phyloP scores from a whole-genome alignment of 2,888 invertebrate species.

The Andrena chrysosceles region DNA sequence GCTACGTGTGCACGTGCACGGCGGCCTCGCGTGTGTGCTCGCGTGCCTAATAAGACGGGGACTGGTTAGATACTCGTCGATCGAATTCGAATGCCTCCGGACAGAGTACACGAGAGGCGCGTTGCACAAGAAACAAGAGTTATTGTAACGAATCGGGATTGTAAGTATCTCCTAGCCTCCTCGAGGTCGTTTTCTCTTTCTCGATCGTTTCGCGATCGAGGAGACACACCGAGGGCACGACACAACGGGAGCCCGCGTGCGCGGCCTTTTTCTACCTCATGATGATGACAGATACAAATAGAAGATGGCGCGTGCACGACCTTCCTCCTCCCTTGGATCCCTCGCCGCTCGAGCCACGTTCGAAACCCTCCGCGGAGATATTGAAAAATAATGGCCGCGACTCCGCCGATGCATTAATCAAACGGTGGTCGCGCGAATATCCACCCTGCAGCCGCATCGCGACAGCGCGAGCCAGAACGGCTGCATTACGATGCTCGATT shows the following conservation, averaged over 20 bases:
- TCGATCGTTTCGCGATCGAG: constrained; percentile 38
- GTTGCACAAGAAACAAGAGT: constrained; percentile 64
- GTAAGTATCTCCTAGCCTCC: constrained; percentile 58
- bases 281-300: constrained; percentile 68
- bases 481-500: constrained; percentile 3
- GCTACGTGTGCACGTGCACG: background rate
- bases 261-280: constrained; percentile 54
- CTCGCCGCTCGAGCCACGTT: constrained; percentile 8
- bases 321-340: background rate
- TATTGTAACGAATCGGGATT: constrained; percentile 68
- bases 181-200: constrained; percentile 49
- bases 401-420: constrained; percentile 50
- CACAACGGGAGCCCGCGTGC: constrained; percentile 52
- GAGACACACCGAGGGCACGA: constrained; percentile 25
- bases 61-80: constrained; percentile 66
- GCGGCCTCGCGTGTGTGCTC: background rate
- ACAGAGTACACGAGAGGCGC: constrained; percentile 34
- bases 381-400: constrained; percentile 61
- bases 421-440: constrained; percentile 34
- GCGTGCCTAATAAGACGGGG: constrained; percentile 61
- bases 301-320: constrained; percentile 55
- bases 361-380: constrained; percentile 53
- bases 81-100: constrained; percentile 61
- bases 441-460: constrained; percentile 12
- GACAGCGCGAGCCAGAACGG: constrained; percentile 6